phyloP scores from a whole-genome alignment of 2,113 vertebrate species.

The Stigmatopora nigra region DNA sequence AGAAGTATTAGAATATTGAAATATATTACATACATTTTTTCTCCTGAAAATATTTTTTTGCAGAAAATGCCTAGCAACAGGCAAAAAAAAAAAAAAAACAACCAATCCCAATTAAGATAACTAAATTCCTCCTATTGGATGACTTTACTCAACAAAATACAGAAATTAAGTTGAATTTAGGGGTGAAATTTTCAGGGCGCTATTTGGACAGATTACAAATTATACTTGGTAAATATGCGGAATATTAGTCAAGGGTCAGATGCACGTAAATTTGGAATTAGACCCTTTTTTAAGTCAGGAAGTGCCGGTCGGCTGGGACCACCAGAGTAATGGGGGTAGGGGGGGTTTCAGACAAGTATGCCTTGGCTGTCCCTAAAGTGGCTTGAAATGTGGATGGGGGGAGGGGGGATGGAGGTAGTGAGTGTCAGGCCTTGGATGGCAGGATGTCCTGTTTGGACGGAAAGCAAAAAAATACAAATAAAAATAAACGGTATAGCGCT shows the following conservation, averaged over 20 bases:
- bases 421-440: constrained; percentile 56
- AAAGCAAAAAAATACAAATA: constrained; percentile 44
- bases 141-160: no score
- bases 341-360: not conserved
- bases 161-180: constrained; percentile 9
- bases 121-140: no score
- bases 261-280: constrained; percentile 12
- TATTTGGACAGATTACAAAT: not conserved
- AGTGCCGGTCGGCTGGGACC: constrained; percentile 8
- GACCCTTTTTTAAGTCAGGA: constrained; percentile 7
- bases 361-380: constrained; percentile 1
- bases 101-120: no score
- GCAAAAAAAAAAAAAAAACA: no score
- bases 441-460: constrained; percentile 77
- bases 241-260: constrained; percentile 10
- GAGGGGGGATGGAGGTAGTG: constrained; percentile 18
- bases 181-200: no score
- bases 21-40: no score
- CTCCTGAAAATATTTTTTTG: no score
- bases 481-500: constrained; percentile 1
- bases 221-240: constrained; percentile 6
- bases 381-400: constrained; percentile 6
- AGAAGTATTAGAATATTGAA: no score
- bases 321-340: not conserved
- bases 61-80: no score